phyloP scores from a whole-genome alignment of 2,113 vertebrate species.

The Amphiprion ocellaris region DNA sequence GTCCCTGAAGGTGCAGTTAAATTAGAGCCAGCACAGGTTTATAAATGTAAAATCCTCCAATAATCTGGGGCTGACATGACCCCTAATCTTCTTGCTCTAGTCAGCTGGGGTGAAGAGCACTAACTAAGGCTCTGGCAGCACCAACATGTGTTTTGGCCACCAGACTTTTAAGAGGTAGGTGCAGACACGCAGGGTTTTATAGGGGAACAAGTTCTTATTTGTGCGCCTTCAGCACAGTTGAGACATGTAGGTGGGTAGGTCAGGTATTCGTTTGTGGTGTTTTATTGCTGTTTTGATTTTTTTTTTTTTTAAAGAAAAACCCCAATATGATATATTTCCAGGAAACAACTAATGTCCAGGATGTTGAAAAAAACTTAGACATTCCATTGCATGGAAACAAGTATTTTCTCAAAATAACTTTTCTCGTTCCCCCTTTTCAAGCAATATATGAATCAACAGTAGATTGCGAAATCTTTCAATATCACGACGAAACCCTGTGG shows the following conservation, averaged over 20 bases:
- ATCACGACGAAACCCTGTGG: constrained; percentile 58
- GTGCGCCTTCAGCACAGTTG: constrained; percentile 21
- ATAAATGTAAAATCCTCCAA: constrained; percentile 85
- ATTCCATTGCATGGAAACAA: constrained; percentile 2
- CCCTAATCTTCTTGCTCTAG: constrained; percentile 76
- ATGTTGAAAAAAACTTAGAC: constrained; percentile 9
- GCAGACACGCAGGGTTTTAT: constrained; percentile 51
- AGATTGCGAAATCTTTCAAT: constrained; percentile 66
- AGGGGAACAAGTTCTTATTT: constrained; percentile 37
- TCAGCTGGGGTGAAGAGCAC: constrained; percentile 44
- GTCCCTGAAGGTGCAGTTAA: constrained; percentile 86
- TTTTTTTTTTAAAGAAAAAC: neutral
- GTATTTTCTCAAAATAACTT: constrained; percentile 15
- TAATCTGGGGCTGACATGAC: constrained; percentile 83
- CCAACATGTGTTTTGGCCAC: constrained; percentile 63
- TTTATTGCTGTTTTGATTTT: constrained; percentile 17
- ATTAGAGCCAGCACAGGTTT: constrained; percentile 84
- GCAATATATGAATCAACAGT: constrained; percentile 28
- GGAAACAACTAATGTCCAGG: constrained; percentile 4
- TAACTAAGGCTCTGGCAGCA: constrained; percentile 57
- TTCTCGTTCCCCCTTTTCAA: constrained; percentile 30
- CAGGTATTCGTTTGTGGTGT: constrained; percentile 19
- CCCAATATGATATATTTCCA: neutral
- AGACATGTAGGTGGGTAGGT: constrained; percentile 17
- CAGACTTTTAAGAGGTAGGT: constrained; percentile 61